Base-by-base conservation (phyloP, 2,888 invertebrate genomes). In the Polydesmus complanatus region DNA sequence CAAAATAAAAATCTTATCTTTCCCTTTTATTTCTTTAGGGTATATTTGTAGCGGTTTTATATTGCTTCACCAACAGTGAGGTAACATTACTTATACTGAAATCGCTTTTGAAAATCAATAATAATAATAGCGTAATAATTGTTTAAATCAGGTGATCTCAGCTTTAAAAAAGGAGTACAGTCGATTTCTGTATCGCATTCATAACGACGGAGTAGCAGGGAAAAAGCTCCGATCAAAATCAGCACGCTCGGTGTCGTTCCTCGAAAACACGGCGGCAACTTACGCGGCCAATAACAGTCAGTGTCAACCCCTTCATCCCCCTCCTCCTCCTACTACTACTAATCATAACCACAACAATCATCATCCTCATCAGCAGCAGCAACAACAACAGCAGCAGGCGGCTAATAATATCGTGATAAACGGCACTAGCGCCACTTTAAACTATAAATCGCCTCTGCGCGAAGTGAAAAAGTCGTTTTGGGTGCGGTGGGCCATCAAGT, bases 61-160 rank as follows among this genome's bases (percentile, higher is more conserved):
- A 68, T 60, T 68, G 68, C 55, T 68, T 68, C 27, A 63, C 66
- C 60, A 67, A 66, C 62, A 64, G 63, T 14, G 68, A 68, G 61
- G 66, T 67, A 65, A 53, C 37, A 54, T 47, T 18, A 51, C n/a
- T n/a, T n/a, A n/a, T n/a, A n/a, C n/a, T n/a, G n/a, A n/a, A n/a
- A n/a, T n/a, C n/a, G n/a, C n/a, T n/a, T n/a, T n/a, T n/a, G n/a
- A n/a, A n/a, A n/a, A n/a, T n/a, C n/a, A n/a, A n/a, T n/a, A n/a
- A n/a, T n/a, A n/a, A n/a, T n/a, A n/a, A n/a, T n/a, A n/a, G n/a
- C n/a, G n/a, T n/a, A n/a, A n/a, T n/a, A n/a, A n/a, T n/a, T n/a
- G n/a, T n/a, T n/a, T n/a, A n/a, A n/a, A n/a, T n/a, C n/a, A 59
- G 59, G 59, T 59, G 3, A 37, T 59, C 8, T 53, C 50, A 22